Evolutionary conservation across 2,113 vertebrate genomes (phyloP).

Genomic region (Alligator mississippiensis): DNA sequence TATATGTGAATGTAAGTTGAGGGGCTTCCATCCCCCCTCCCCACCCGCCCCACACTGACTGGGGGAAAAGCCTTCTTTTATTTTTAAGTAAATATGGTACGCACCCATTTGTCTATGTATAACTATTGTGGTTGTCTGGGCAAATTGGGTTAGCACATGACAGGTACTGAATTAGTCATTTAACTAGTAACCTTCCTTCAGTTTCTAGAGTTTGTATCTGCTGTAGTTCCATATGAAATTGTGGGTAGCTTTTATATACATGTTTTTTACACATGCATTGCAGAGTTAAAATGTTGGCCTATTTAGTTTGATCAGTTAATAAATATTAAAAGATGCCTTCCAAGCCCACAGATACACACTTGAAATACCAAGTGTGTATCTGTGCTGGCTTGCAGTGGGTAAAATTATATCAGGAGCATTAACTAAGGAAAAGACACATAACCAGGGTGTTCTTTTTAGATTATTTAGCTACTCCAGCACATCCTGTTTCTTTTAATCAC

Average conservation of each 20-base stretch:
- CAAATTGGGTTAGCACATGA: background rate
- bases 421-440: background rate
- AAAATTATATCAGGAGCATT: background rate
- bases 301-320: background rate
- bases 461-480: background rate
- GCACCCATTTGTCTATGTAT: background rate
- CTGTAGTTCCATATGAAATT: background rate
- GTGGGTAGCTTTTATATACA: background rate
- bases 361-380: background rate
- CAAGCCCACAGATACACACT: background rate
- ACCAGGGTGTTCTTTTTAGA: background rate
- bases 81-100: background rate
- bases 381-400: background rate
- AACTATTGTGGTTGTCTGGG: background rate
- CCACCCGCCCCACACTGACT: no score
- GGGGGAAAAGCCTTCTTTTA: no score
- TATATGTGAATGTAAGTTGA: no score
- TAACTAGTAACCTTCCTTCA: background rate
- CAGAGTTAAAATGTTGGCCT: background rate
- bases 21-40: no score
- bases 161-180: background rate
- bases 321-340: background rate
- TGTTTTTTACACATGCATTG: background rate
- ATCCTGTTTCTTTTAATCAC: constrained; percentile 12
- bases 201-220: background rate